Evolutionary conservation across 2,888 invertebrate genomes (phyloP), one percentile per base, ranked within the genome.

Genomic region (Zaprionus obscuricornis): DNA sequence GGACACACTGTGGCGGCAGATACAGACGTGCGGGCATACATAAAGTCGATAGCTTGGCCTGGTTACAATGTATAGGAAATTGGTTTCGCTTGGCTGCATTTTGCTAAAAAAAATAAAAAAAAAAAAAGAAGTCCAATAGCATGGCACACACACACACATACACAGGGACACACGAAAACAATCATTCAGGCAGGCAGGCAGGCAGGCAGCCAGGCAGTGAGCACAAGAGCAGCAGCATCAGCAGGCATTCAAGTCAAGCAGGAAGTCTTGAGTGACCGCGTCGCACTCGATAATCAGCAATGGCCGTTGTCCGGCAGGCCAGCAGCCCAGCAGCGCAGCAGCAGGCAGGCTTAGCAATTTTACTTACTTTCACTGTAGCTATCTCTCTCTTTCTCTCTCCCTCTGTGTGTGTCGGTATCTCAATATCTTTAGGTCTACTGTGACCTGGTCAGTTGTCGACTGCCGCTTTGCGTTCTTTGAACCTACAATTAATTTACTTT

Each of bases 401-500:
- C n/a, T n/a, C n/a, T n/a, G n/a, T n/a, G n/a, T n/a, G n/a, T n/a
- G n/a, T n/a, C n/a, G n/a, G n/a, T n/a, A n/a, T n/a, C n/a, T n/a
- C n/a, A n/a, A n/a, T n/a, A n/a, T n/a, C n/a, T n/a, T n/a, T n/a
- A n/a, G n/a, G n/a, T n/a, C n/a, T n/a, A n/a, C n/a, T 24, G 29
- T 31, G 24, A 42, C 40, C 26, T 42, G 42, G 56, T 11, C 50
- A 20, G 50, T 22, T 42, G 40, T 66, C 16, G 49, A 40, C 42
- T 57, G 59, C 55, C 29, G n/a, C n/a, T n/a, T n/a, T 49, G 54
- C 63, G 74, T 72, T 69, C 74, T 86, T 77, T 86, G 87, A 85
- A 82, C 87, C 79, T 75, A 78, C 86, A 87, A 87, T 86, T 87
- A 87, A 86, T 87, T 86, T 85, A 85, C 87, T 87, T 87, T 87